phyloP scores from a whole-genome alignment of 2,888 invertebrate species.

The Orgyia antiqua region DNA sequence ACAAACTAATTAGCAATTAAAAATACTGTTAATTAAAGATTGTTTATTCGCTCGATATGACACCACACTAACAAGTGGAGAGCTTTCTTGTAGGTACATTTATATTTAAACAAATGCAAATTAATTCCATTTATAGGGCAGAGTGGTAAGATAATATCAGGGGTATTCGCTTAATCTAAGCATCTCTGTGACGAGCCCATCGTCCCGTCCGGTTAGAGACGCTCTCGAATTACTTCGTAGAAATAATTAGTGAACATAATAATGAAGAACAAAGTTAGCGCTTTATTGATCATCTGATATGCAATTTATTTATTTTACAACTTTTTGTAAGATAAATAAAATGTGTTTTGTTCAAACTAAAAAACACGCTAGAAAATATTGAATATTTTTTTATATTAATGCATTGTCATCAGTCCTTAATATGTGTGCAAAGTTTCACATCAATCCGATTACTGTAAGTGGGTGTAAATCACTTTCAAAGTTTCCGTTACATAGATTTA shows the following conservation, averaged over 20 bases:
- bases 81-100: conserved; percentile 32
- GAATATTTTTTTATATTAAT: too few species aligned
- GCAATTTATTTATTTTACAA: too few species aligned
- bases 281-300: conserved; percentile 24
- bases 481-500: too few species aligned
- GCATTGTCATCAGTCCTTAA: too few species aligned
- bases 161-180: conserved; percentile 43
- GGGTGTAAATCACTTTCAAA: too few species aligned
- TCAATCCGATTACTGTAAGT: too few species aligned
- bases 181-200: conserved; percentile 42
- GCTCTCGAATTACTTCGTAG: conserved; percentile 40
- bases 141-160: conserved; percentile 49
- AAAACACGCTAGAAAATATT: too few species aligned
- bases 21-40: too few species aligned
- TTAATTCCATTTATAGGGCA: conserved; percentile 55
- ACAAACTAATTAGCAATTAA: conserved; percentile 27
- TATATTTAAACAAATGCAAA: conserved; percentile 50
- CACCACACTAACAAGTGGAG: conserved; percentile 34
- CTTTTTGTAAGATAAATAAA: too few species aligned
- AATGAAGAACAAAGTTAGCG: conserved; percentile 31
- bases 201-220: conserved; percentile 27
- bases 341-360: too few species aligned
- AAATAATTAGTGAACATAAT: conserved; percentile 42
- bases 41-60: conserved; percentile 35
- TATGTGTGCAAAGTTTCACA: too few species aligned